These are phyloP conservation scores for Anarhynchus alexandrinus DNA, from an alignment of 2,113 vertebrate genomes.

Conservation along the genomic window DNA sequence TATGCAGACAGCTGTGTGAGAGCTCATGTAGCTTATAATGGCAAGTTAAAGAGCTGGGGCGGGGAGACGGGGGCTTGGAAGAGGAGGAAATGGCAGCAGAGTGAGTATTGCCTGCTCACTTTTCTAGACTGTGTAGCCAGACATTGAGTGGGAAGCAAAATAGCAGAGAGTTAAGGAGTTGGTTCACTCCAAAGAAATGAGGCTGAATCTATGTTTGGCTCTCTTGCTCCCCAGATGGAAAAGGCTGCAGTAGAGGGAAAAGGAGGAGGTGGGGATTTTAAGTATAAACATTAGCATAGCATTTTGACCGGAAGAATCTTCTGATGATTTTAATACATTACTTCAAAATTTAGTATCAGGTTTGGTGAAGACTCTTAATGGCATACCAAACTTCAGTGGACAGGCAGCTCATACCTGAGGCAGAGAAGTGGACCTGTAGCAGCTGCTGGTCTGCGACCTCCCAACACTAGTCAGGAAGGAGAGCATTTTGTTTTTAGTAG, in stretches of 20 bases:
- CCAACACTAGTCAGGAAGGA: background rate
- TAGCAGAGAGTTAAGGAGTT: constrained; percentile 6
- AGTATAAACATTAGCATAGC: background rate
- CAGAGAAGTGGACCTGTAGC: background rate
- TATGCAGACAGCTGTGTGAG: background rate
- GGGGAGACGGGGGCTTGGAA: background rate
- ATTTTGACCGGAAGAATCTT: background rate
- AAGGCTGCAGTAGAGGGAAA: background rate
- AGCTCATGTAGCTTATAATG: background rate
- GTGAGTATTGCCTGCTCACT: background rate
- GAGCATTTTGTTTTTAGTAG: constrained; percentile 6
- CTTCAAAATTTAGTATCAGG: background rate
- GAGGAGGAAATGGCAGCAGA: background rate
- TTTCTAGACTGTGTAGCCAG: background rate
- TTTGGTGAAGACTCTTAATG: background rate
- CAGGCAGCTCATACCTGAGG: background rate
- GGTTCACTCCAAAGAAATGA: constrained; percentile 11
- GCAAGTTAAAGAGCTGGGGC: background rate
- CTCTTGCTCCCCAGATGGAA: background rate
- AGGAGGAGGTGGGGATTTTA: background rate
- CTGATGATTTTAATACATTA: background rate
- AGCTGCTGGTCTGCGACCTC: background rate
- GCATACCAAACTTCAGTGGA: background rate
- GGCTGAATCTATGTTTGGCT: background rate
- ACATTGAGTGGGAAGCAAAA: background rate